Percentiles rank a stretch among this genome's conserved stretches.
Evolutionary conservation across 2,113 vertebrate species (phyloP).

Genomic region (Xyliphius kryptos): DNA sequence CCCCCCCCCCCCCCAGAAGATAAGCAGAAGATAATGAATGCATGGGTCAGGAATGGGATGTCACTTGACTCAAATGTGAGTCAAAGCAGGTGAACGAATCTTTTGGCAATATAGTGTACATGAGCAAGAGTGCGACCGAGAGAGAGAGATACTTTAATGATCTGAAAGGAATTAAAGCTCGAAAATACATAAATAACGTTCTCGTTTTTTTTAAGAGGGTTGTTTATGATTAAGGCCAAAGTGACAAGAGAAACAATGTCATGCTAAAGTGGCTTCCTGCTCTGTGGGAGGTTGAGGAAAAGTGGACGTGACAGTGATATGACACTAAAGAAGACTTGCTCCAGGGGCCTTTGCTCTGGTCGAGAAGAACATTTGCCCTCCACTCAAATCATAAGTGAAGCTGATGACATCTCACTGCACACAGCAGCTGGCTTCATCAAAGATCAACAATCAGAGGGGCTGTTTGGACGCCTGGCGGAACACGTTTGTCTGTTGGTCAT

Average conservation of each 20-base stretch:
- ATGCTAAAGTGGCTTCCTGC: constrained; percentile 58
- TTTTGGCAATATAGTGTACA: too few relatives aligned
- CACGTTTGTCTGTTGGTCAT: too few relatives aligned
- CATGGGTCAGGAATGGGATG: too few relatives aligned
- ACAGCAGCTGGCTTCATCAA: constrained; percentile 66
- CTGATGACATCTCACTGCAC: constrained; percentile 65
- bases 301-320: constrained; percentile 62
- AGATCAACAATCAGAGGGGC: constrained; percentile 61
- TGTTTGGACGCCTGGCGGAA: constrained; percentile 47
- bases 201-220: background rate
- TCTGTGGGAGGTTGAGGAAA: constrained; percentile 56
- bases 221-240: constrained; percentile 38
- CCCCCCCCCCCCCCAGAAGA: too few relatives aligned
- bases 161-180: background rate
- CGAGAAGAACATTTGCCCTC: constrained; percentile 50
- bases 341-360: constrained; percentile 47
- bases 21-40: too few relatives aligned
- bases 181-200: background rate
- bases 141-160: too few relatives aligned
- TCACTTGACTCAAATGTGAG: too few relatives aligned
- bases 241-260: constrained; percentile 52
- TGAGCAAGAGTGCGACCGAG: too few relatives aligned
- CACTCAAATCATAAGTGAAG: constrained; percentile 56
- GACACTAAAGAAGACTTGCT: constrained; percentile 62
- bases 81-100: too few relatives aligned